Evolutionary conservation across 2,797 vertebrate species (phyloP), one percentile per base, ranked within the genome.

Genomic region (Capromys pilorides): DNA sequence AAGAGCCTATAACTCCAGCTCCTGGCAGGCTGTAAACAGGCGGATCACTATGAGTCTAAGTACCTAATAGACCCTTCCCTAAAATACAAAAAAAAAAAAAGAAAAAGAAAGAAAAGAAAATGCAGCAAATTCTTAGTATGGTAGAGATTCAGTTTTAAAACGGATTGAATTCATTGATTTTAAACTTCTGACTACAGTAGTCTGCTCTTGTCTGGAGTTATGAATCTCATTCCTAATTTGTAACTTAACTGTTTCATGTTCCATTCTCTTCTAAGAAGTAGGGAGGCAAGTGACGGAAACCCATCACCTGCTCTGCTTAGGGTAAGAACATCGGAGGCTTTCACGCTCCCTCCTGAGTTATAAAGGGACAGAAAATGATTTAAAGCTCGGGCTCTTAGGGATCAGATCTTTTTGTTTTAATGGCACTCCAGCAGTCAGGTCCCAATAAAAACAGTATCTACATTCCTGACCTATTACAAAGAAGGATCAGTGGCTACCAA

Each of bases 401-500:
- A 88, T 28, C 4, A 39, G 87, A n/a, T 59, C 28, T 11, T 82
- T 75, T 75, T 45, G 26, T 75, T 85, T 78, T 14, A 59, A 78
- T 11, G 31, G 49, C 64, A 84, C 79, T 73, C 81, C 24, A 81
- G 36, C 64, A 86, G 67, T 26, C 59, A 79, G 16, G 67, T 51
- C 59, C 78, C 90, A 90, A 92, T 77, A 86, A 90, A 95, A 94
- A 88, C 12, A 79, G 71, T 12, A 19, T 82, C 96, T 86, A 62
- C 79, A 94, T 95, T 95, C 93, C 94, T 80, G 79, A 92, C 18
- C 41, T 61, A 90, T 93, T 90, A 95, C 49, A 82, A 82, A 93
- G 83, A 67, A 54, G 22, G 22, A 21, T 4, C 24, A n/a, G 28
- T 6, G 13, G 71, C 45, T 81, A 54, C 83, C 93, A 95, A 62